A percentile compares a stretch with the other conserved stretches of the same genome.
phyloP scores from a whole-genome alignment of 2,888 invertebrate species.

The Stegophylla sp. region DNA sequence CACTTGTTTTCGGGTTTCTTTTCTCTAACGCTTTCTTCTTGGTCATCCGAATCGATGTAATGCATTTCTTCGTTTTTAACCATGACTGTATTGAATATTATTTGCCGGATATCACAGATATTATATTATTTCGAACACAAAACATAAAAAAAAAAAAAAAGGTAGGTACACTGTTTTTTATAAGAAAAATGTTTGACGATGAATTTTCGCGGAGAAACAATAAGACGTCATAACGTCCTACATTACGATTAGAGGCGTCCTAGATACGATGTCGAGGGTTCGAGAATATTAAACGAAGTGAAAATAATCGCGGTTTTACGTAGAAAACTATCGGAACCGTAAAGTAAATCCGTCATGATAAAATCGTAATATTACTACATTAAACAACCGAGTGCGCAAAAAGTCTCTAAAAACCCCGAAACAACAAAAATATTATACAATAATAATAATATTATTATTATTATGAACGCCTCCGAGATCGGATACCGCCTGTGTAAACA shows the following conservation, averaged over 20 bases:
- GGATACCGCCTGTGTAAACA: neutral
- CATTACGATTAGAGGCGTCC: too few species aligned
- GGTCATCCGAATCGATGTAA: slow-evolving; percentile 51
- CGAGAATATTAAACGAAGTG: too few species aligned
- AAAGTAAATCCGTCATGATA: too few species aligned
- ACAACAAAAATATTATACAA: neutral
- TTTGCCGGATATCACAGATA: neutral
- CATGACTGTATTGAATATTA: slow-evolving; percentile 61
- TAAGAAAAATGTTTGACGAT: neutral
- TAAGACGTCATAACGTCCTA: too few species aligned
- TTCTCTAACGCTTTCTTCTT: slow-evolving; percentile 19
- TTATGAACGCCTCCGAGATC: neutral
- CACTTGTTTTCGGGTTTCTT: slow-evolving; percentile 30
- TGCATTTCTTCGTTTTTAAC: slow-evolving; percentile 63
- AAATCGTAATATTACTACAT: neutral
- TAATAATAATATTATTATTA: neutral
- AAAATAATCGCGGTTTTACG: too few species aligned
- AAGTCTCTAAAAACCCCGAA: neutral
- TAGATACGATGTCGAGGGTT: too few species aligned
- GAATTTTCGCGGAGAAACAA: too few species aligned
- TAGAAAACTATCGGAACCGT: too few species aligned
- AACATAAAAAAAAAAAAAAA: too few species aligned
- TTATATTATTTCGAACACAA: neutral
- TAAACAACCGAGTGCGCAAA: neutral
- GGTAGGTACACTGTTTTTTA: neutral